Base-by-base conservation (phyloP, 2,113 vertebrate species). In the Sturnira hondurensis region DNA sequence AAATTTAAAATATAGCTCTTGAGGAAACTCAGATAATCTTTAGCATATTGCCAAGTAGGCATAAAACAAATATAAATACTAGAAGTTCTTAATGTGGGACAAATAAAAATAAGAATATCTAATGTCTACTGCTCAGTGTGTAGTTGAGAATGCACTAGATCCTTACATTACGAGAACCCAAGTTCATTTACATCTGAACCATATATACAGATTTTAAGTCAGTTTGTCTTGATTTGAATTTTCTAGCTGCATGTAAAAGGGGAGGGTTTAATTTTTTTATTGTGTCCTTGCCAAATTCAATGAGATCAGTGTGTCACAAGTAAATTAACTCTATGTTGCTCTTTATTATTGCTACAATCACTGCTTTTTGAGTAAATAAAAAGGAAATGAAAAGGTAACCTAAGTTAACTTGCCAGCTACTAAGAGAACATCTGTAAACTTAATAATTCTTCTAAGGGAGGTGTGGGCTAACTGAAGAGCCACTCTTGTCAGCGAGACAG, bases 331-430 rank as follows among this genome's bases (percentile, higher is more conserved):
- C 1, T n/a, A 3, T 93, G 10, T 96, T 96, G 31, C 90, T 78
- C 20, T 33, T 96, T 93, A 38, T 73, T 94, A 70, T 96, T 96
- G 56, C n/a, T 92, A 65, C 36, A 96, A 26, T 43, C 93, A 89
- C 90, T 68, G 16, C 10, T 33, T 97, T 97, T 96, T 93, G 85
- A 94, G 56, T 92, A 93, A 93, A 43, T 91, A 70, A 73, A 97
- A 95, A 96, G 52, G 54, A 96, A 97, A 84, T 93, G n/a, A n/a
- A n/a, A 13, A 13, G 31, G 10, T 88, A 86, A 94, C 43, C 6
- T 78, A 6, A 10, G 45, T 95, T 94, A 96, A 68, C n/a, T 91
- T 96, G 26, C n/a, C 76, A 97, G 24, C 68, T 96, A 77, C 74
- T n/a, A 63, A 47, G 78, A 92, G 47, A 96, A 50, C 22, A n/a